Conservation (phyloP, 2,888 invertebrate species). For the Leucophora obtusa region DNA sequence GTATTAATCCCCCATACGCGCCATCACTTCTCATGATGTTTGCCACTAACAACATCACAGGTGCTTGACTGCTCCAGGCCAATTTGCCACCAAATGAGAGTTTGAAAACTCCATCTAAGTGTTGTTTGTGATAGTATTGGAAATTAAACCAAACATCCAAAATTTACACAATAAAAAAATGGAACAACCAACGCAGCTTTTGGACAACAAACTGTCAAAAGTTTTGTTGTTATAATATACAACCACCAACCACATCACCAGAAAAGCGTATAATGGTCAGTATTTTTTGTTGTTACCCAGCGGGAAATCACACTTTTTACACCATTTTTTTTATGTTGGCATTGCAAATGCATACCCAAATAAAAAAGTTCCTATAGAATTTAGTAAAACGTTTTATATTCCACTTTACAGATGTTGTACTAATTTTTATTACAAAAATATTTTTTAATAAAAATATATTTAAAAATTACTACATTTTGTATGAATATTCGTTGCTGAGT, state of each 20-base stretch:
- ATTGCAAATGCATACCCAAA: neutral
- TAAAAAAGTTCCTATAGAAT: neutral
- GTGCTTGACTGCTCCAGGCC: constrained; percentile 36
- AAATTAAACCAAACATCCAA: neutral
- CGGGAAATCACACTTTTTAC: constrained; percentile 64
- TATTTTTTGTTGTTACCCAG: constrained; percentile 59
- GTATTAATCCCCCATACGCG: constrained; percentile 3
- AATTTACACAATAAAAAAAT: constrained; percentile 15
- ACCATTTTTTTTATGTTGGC: constrained; percentile 12
- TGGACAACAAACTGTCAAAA: constrained; percentile 76
- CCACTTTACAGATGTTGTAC: too few species aligned
- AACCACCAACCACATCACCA: constrained; percentile 37
- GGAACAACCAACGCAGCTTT: constrained; percentile 42
- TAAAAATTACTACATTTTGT: too few species aligned
- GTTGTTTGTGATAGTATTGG: constrained; percentile 3
- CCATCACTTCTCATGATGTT: constrained; percentile 17
- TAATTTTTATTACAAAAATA: too few species aligned
- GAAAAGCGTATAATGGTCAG: constrained; percentile 44
- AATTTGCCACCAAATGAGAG: constrained; percentile 45
- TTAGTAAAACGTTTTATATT: too few species aligned
- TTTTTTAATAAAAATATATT: too few species aligned
- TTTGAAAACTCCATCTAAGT: constrained; percentile 38
- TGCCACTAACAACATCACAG: constrained; percentile 49
- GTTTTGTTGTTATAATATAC: constrained; percentile 51
- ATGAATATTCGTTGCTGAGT: too few species aligned